A percentile compares a stretch with the other conserved stretches of the same genome.
Conservation (phyloP, 2,888 invertebrate species). For the Drosophila paramelanica region DNA sequence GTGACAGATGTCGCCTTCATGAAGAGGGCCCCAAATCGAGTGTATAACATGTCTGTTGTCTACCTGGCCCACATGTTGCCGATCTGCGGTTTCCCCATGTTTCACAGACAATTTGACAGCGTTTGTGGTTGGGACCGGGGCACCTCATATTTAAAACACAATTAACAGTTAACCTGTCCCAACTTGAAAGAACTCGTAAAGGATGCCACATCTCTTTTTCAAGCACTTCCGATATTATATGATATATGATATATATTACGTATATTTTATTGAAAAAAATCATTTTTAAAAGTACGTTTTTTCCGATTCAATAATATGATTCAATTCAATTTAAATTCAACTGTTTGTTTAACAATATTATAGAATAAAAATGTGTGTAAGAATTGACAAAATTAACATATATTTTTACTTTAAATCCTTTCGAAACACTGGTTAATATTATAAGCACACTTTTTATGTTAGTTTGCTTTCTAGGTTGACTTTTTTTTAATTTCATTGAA, state of each 20-base stretch:
- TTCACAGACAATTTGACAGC: conserved; percentile 17
- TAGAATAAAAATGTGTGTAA: no score
- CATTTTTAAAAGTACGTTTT: no score
- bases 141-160: conserved; percentile 41
- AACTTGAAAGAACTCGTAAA: background rate
- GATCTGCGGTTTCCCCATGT: conserved; percentile 33
- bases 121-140: background rate
- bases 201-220: background rate
- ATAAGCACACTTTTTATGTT: no score
- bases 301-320: no score
- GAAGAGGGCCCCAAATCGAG: conserved; percentile 38
- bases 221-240: background rate
- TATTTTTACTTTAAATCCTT: no score
- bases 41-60: conserved; percentile 51
- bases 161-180: conserved; percentile 59
- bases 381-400: no score
- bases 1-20: conserved; percentile 42
- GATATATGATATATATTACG: background rate
- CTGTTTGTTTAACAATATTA: no score
- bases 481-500: no score
- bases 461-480: no score
- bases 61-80: conserved; percentile 55
- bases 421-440: no score
- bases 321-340: no score
- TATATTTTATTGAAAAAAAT: no score